Evolutionary conservation across 1,140 invertebrate species (phyloP), one percentile per base, ranked within the genome.

Genomic region (Sarcophaga peregrina): DNA sequence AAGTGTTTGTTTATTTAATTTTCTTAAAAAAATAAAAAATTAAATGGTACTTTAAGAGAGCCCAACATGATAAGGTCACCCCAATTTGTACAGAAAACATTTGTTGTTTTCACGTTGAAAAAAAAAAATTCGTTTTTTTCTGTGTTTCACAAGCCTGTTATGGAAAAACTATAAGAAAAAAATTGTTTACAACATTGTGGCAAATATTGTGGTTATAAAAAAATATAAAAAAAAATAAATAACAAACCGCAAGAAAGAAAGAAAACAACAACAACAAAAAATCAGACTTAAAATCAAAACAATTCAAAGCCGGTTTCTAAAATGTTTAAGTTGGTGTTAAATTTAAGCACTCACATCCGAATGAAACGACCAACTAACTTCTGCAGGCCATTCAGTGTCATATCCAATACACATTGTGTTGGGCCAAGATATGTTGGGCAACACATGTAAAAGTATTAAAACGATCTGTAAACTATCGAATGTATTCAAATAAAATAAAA

Each of bases 121-220:
- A 37, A 37, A 37, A 37, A 37, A 37, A 4, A 37, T 37, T 37
- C 25, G 25, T 37, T 17, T 48, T 78, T 78, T 46, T 68, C 62
- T 78, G n/a, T 72, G 20, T 78, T 50, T 78, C 75, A 50, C 47
- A 78, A 78, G 47, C 75, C 75, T 78, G 25, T 20, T 52, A 78
- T 78, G 50, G 75, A 48, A 78, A 78, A 78, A 50, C 46, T 78
- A 78, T 78, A 78, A 78, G 47, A 78, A 78, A 78, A 78, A 78
- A 78, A 78, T 78, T 78, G 75, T 78, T 78, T 78, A 78, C 75
- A 78, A 78, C 75, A 20, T 78, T 78, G 75, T 78, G 75, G 75
- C 75, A 78, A 78, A 78, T 47, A 78, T 78, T 78, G 75, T 78
- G 75, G 75, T 78, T 52, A 78, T 20, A 78, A 78, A 78, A 78